Evolutionary conservation across 37 sponge, comb jelly and placozoan species (phyloP).

Genomic region (Aphrocallistes beatrix): DNA sequence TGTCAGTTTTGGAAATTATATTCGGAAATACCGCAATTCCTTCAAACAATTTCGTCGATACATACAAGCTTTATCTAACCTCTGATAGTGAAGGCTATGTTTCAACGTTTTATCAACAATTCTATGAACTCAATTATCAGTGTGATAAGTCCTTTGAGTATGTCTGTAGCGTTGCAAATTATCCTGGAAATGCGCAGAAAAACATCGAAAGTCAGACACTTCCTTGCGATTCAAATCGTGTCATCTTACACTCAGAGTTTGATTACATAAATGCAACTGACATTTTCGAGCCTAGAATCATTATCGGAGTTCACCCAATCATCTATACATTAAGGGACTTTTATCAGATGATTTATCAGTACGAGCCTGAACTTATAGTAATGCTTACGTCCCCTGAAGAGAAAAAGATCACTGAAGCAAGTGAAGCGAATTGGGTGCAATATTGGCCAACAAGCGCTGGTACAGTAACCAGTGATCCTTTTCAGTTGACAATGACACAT

Average conservation of each 20-base stretch:
- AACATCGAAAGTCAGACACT: background rate
- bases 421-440: background rate
- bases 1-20: background rate
- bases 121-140: background rate
- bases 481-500: background rate
- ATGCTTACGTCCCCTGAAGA: background rate
- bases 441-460: background rate
- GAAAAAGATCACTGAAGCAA: background rate
- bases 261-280: background rate
- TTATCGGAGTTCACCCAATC: background rate
- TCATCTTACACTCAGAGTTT: background rate
- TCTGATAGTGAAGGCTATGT: background rate
- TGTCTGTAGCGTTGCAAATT: background rate
- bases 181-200: background rate
- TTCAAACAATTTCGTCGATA: background rate
- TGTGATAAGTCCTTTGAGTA: background rate
- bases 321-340: background rate
- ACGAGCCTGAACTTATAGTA: background rate
- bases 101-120: background rate
- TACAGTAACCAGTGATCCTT: background rate
- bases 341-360: background rate
- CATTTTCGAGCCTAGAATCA: background rate
- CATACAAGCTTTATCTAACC: background rate
- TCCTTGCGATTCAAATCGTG: background rate
- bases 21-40: background rate